These are phyloP conservation scores for Smutsia temminckii DNA, from an alignment of 2,797 vertebrate species.

Conservation along the genomic window DNA sequence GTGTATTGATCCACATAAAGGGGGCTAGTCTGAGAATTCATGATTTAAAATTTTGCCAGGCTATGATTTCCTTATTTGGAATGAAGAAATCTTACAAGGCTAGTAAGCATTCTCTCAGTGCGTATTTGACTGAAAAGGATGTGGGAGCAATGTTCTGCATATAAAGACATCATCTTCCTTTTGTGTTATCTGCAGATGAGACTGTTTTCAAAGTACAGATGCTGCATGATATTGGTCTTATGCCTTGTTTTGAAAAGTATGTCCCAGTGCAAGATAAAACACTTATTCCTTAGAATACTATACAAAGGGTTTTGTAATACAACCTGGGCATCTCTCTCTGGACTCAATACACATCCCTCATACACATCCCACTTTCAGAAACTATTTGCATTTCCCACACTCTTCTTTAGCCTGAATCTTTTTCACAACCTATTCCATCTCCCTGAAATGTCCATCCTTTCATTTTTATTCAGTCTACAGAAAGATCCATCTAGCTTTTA, in stretches of 20 bases:
- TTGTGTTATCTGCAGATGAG: constrained; percentile 20
- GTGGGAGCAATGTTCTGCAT: background rate
- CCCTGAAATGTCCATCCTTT: background rate
- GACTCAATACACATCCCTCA: background rate
- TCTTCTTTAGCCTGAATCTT: background rate
- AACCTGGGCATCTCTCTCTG: background rate
- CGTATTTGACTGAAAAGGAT: constrained; percentile 16
- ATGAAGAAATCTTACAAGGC: background rate
- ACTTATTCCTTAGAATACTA: background rate
- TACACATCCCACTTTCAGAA: background rate
- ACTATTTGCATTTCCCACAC: background rate
- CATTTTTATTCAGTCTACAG: background rate
- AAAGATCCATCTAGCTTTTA: background rate
- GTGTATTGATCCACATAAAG: background rate
- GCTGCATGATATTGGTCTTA: background rate
- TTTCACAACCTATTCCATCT: background rate
- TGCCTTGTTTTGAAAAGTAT: constrained; percentile 20
- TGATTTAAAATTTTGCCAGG: background rate
- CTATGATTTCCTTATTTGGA: constrained; percentile 49
- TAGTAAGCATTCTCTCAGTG: constrained; percentile 19
- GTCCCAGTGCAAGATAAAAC: background rate
- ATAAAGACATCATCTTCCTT: background rate
- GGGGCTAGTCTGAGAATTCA: background rate
- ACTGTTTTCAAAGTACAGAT: background rate
- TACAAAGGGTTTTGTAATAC: background rate